Evolutionary conservation across 2,797 vertebrate genomes (phyloP).

Genomic region (Dicrostonyx torquatus): DNA sequence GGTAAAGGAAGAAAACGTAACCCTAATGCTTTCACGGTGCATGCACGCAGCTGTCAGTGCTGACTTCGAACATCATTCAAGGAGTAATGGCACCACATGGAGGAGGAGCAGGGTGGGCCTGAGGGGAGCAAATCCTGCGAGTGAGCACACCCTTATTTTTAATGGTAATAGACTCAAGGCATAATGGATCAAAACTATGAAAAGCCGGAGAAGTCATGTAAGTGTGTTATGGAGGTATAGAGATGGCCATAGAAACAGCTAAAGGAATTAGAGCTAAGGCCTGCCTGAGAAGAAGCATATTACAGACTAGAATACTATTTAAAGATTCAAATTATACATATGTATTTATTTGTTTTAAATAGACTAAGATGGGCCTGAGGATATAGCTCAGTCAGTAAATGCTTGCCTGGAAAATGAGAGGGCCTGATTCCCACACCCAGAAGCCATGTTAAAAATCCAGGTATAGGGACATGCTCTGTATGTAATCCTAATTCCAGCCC

Average conservation of each 20-base stretch:
- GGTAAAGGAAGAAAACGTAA: background rate
- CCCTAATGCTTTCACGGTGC: background rate
- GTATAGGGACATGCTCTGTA: no score
- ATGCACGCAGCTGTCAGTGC: background rate
- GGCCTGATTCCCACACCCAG: background rate
- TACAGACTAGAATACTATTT: background rate
- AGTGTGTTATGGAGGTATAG: background rate
- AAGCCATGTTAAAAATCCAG: background rate
- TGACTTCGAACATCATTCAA: background rate
- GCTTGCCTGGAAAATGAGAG: background rate
- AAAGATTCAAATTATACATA: background rate
- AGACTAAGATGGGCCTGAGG: background rate
- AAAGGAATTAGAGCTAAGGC: background rate
- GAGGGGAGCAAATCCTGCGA: background rate
- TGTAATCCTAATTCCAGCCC: background rate
- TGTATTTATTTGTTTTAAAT: background rate
- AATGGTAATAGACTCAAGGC: background rate
- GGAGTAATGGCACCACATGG: no score
- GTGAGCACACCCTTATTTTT: background rate
- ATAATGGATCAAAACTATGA: background rate
- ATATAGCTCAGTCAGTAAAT: background rate
- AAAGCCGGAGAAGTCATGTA: background rate
- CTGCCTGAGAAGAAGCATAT: background rate
- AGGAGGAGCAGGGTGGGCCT: background rate
- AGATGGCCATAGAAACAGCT: background rate